A percentile compares a stretch with the other conserved stretches of the same genome.
phyloP scores from a whole-genome alignment of 2,888 invertebrate species.

The Drosophila histrio region DNA sequence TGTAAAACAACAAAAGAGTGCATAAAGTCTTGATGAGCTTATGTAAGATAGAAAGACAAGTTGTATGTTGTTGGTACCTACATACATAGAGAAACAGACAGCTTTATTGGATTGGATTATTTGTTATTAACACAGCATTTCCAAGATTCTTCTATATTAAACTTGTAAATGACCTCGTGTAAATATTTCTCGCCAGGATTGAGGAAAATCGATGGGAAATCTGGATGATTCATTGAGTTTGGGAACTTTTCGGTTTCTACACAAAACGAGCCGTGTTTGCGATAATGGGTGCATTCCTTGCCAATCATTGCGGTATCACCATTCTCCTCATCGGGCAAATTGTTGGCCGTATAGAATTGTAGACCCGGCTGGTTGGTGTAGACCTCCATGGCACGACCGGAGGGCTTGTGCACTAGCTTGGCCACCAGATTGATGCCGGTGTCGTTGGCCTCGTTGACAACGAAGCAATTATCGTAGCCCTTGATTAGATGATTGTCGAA shows the following conservation, averaged over 20 bases:
- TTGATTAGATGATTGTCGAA: constrained; percentile 84
- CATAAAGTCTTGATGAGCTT: too few species aligned
- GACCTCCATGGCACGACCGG: constrained; percentile 91
- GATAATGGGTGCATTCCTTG: constrained; percentile 89
- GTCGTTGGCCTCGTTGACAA: constrained; percentile 51
- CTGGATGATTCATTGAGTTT: constrained; percentile 91
- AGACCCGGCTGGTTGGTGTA: constrained; percentile 95
- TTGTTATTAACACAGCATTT: constrained; percentile 54
- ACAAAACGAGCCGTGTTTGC: constrained; percentile 92
- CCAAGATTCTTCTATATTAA: constrained; percentile 64
- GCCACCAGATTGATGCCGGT: constrained; percentile 44
- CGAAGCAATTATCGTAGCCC: constrained; percentile 70
- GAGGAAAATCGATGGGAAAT: constrained; percentile 90
- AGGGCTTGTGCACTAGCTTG: constrained; percentile 85
- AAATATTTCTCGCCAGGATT: constrained; percentile 87
- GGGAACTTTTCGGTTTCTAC: constrained; percentile 97
- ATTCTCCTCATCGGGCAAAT: constrained; percentile 87
- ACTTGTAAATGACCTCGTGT: constrained; percentile 68
- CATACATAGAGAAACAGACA: constrained; percentile 2
- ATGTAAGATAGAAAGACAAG: background rate
- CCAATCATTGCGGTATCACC: constrained; percentile 87
- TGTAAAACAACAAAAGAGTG: background rate
- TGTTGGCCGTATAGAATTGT: constrained; percentile 94
- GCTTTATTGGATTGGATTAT: constrained; percentile 37
- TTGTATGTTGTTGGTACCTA: background rate